These are phyloP conservation scores for Sycophaga agraensis DNA, from an alignment of 1,140 invertebrate species.

Conservation along the genomic window DNA sequence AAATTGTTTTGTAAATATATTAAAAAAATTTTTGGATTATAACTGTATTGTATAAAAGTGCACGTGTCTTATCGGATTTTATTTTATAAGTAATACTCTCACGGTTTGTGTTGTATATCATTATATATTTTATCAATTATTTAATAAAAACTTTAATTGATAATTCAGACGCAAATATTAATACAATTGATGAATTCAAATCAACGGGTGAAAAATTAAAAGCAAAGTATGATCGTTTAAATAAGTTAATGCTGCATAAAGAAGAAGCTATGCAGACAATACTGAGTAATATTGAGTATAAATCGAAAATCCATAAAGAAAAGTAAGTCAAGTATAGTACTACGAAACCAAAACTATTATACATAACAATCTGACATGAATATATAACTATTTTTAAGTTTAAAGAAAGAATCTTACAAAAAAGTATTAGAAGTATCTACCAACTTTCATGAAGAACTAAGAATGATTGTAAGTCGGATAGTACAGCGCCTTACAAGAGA, in stretches of 20 bases:
- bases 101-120: too few relatives aligned
- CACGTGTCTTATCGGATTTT: too few relatives aligned
- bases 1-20: too few relatives aligned
- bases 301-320: constrained; percentile 40
- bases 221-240: constrained; percentile 32
- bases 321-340: constrained; percentile 34
- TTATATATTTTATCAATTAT: too few relatives aligned
- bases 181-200: constrained; percentile 46
- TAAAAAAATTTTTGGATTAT: too few relatives aligned
- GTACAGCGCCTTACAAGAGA: constrained; percentile 41
- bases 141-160: background rate
- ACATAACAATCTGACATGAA: background rate
- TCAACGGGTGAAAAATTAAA: constrained; percentile 26
- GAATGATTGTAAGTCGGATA: constrained; percentile 27
- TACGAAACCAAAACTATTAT: background rate
- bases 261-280: constrained; percentile 33
- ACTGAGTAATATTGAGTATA: constrained; percentile 32
- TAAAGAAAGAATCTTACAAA: constrained; percentile 42
- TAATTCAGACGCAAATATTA: constrained; percentile 41
- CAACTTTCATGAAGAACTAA: constrained; percentile 39
- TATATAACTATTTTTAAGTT: constrained; percentile 32
- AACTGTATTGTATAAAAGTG: too few relatives aligned
- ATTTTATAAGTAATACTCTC: too few relatives aligned
- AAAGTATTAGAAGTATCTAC: constrained; percentile 35
- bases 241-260: constrained; percentile 29